Evolutionary conservation across 2,888 invertebrate genomes (phyloP).

Genomic region (Yponomeuta evonymella): DNA sequence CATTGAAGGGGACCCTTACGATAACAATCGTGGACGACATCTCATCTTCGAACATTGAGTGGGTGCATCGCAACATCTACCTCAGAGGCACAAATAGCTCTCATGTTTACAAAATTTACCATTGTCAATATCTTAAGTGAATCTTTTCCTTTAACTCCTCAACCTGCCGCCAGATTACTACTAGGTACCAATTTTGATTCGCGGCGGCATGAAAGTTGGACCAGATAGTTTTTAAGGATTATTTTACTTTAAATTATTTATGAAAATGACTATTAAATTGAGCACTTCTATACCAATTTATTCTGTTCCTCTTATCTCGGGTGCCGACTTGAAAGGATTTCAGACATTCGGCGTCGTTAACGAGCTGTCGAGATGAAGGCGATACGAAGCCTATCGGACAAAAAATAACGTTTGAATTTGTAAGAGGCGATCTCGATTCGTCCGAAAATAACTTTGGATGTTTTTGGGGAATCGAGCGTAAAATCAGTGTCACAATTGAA

Average conservation of each 20-base stretch:
- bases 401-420: not conserved
- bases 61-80: too few species aligned
- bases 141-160: too few species aligned
- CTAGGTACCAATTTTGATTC: too few species aligned
- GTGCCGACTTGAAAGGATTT: not conserved
- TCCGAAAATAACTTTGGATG: not conserved
- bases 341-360: not conserved
- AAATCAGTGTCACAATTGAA: not conserved
- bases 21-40: not conserved
- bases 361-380: slow-evolving; percentile 2
- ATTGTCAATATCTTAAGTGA: too few species aligned
- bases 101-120: too few species aligned
- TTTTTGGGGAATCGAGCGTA: not conserved
- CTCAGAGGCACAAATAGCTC: too few species aligned
- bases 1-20: not conserved
- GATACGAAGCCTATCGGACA: slow-evolving; percentile 3
- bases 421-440: not conserved
- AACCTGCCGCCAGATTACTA: too few species aligned
- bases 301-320: not conserved
- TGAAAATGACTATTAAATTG: too few species aligned
- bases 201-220: too few species aligned
- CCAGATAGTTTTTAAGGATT: too few species aligned
- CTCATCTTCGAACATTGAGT: not conserved
- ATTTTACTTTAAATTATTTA: too few species aligned
- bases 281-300: not conserved